phyloP scores from a whole-genome alignment of 2,113 vertebrate genomes.

The Oryzias woworae region DNA sequence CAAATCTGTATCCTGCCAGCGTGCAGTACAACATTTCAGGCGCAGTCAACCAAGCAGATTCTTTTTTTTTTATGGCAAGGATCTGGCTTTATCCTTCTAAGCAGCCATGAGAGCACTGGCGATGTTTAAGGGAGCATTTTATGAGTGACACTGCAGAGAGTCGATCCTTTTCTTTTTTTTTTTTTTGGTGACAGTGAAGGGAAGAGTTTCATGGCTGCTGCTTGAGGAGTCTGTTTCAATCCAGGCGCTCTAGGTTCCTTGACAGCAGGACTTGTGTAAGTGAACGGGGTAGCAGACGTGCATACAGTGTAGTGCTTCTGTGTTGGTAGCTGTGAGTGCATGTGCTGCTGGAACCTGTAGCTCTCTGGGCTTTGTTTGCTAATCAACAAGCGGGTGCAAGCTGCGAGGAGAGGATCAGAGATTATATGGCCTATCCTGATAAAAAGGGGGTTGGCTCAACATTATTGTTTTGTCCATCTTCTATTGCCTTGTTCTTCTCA shows the following conservation, averaged over 20 bases:
- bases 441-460: slow-evolving; percentile 57
- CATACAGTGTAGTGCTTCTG: slow-evolving; percentile 24
- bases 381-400: slow-evolving; percentile 53
- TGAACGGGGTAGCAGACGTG: slow-evolving; percentile 26
- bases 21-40: slow-evolving; percentile 4
- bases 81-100: slow-evolving; percentile 17
- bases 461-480: slow-evolving; percentile 82
- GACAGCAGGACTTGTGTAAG: neutral
- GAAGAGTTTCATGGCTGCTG: slow-evolving; percentile 22
- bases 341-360: slow-evolving; percentile 32
- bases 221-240: slow-evolving; percentile 19
- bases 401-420: slow-evolving; percentile 2
- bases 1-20: neutral
- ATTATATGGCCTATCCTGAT: slow-evolving; percentile 63
- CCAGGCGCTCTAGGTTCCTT: slow-evolving; percentile 13
- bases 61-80: slow-evolving; percentile 19
- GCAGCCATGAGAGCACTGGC: slow-evolving; percentile 43
- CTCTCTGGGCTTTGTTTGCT: slow-evolving; percentile 28
- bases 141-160: slow-evolving; percentile 22
- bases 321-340: slow-evolving; percentile 18
- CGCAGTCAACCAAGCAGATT: slow-evolving; percentile 16
- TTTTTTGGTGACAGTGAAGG: slow-evolving; percentile 9
- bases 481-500: slow-evolving; percentile 72
- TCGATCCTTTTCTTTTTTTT: slow-evolving; percentile 11
- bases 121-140: slow-evolving; percentile 21